Percentiles rank a stretch among this genome's conserved stretches.
These are phyloP conservation scores for Petrocephalus zakoni DNA, from an alignment of 2,113 vertebrate species.

Conservation along the genomic window DNA sequence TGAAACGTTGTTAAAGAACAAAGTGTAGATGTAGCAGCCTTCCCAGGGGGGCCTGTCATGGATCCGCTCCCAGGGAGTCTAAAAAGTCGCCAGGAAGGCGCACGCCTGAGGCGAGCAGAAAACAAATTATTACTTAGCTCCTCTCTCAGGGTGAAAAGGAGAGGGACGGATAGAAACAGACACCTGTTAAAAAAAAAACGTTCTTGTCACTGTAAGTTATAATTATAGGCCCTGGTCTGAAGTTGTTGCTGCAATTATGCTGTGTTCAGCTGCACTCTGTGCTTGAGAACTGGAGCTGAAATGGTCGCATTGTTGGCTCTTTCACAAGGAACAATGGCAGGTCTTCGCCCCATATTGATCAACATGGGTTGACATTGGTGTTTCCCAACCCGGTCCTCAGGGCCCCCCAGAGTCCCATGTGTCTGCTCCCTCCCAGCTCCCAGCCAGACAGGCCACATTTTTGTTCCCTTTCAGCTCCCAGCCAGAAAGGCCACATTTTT, in stretches of 20 bases:
- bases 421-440: neutral
- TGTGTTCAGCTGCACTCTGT: constrained; percentile 34
- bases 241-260: constrained; percentile 38
- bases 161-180: constrained; percentile 29
- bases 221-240: constrained; percentile 27
- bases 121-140: constrained; percentile 53
- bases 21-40: constrained; percentile 39
- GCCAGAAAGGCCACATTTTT: neutral
- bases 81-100: constrained; percentile 52
- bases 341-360: neutral
- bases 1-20: constrained; percentile 38
- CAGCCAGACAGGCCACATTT: neutral
- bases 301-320: constrained; percentile 31
- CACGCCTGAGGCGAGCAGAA: constrained; percentile 45
- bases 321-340: constrained; percentile 21
- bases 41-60: constrained; percentile 32
- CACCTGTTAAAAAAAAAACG: constrained; percentile 37
- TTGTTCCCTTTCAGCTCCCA: neutral
- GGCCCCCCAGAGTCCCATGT: neutral
- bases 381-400: neutral
- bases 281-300: constrained; percentile 13
- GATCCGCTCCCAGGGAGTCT: constrained; percentile 50
- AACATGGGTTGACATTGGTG: neutral
- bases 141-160: constrained; percentile 27
- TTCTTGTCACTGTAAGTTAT: constrained; percentile 34